Base-by-base conservation (phyloP, 1,140 invertebrate species). In the Parapsyche elsis region DNA sequence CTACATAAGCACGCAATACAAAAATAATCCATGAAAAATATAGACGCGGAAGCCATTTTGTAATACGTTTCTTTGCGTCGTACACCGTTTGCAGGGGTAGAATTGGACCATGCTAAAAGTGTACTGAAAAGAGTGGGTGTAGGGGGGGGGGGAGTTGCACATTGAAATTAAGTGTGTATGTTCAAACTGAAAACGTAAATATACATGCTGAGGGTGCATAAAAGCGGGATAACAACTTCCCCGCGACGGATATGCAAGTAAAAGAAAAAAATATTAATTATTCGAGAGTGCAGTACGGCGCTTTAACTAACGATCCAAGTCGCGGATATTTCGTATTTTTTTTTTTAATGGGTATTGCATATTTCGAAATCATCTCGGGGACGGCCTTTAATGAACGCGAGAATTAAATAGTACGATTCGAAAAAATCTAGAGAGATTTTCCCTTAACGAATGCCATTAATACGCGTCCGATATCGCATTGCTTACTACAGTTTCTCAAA, bases 201-300 rank as follows among this genome's bases (percentile, higher is more conserved):
- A 67, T 67, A 26, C 64, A 67, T 26, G 21, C 16, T 53, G 73
- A 19, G 26, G 5, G 23, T 21, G 57, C 19, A 77, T 61, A 45
- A 77, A 64, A 59, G 75, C 24, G 57, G 38, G 53, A 59, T 77
- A 77, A 77, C 75, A 77, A 53, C 75, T 49, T 77, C 57, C 75
- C 16, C 75, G 14, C 75, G 21, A 38, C 38, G 75, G 57, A 77
- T 64, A 64, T 46, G 73, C 23, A 38, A 16, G 16, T 16, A 14
- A 73, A 10, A 19, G 10, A 59, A 81, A 81, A 81, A 83, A 83
- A 81, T 67, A 81, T 83, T 75, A 83, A 83, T 83, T 83, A 83
- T 81, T 80, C 64, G 57, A 80, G 80, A 83, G 82, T 83, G 82
- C 80, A 83, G 46, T 26, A 49, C 24, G 44, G 49, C 30, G 64